Evolutionary conservation across 92 coral and sea anemone species (phyloP).

Genomic region (Micromussa lordhowensis): DNA sequence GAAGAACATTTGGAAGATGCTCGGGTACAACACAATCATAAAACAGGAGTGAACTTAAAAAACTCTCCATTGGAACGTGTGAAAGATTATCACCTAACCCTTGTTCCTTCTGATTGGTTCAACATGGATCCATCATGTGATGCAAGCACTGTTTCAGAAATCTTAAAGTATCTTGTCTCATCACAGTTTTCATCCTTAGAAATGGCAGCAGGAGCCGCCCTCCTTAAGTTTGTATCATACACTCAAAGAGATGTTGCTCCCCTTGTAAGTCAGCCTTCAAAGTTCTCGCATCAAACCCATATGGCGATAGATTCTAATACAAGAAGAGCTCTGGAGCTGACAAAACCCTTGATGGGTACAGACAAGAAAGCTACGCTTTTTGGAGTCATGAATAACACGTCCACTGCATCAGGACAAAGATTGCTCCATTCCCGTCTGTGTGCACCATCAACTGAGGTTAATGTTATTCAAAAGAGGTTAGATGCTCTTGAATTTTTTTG

Average conservation of each 20-base stretch:
- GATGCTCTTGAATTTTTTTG: constrained; percentile 77
- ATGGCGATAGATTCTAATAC: constrained; percentile 90
- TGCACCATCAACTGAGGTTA: constrained; percentile 79
- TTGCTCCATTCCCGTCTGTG: constrained; percentile 73
- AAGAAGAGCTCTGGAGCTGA: constrained; percentile 76
- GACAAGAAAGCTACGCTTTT: constrained; percentile 85
- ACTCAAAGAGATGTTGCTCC: constrained; percentile 84
- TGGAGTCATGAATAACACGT: constrained; percentile 83
- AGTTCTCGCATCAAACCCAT: constrained; percentile 80
- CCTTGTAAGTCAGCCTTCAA: constrained; percentile 69
- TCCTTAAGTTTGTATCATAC: constrained; percentile 76
- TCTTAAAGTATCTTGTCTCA: constrained; percentile 20
- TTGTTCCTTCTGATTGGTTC: constrained; percentile 83
- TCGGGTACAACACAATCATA: constrained; percentile 58
- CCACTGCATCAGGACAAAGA: constrained; percentile 83
- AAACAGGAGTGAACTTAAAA: constrained; percentile 59
- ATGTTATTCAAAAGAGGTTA: constrained; percentile 57
- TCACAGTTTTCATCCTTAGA: constrained; percentile 79
- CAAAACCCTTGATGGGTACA: constrained; percentile 74
- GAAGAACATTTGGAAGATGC: constrained; percentile 73
- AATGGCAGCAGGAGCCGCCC: constrained; percentile 73
- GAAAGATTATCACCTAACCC: constrained; percentile 75
- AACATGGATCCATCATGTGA: constrained; percentile 30
- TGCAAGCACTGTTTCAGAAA: constrained; percentile 3
- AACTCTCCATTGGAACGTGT: constrained; percentile 67